Base-by-base conservation (phyloP, 2,797 vertebrate species). In the Pagetopsis macropterus region DNA sequence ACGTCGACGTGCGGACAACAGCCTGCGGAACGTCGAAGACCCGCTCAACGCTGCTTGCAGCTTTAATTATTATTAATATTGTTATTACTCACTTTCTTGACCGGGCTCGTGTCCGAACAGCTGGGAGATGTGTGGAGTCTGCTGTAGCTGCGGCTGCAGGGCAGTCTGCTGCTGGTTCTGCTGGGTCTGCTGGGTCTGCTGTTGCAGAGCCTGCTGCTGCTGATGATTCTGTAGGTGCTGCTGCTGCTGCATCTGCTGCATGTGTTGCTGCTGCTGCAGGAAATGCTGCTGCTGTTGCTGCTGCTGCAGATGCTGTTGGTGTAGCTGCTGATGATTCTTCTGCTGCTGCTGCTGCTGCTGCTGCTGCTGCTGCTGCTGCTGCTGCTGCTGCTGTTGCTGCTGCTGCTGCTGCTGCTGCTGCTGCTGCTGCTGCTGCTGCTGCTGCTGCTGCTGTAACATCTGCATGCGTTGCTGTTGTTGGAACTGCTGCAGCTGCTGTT, bases 71-170 rank as follows among this genome's bases (percentile, higher is more conserved):
- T 27, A 4, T 27, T 27, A 4, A 2, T 21, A 2, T 27, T 27
- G 27, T 27, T 27, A 27, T 27, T 4, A 96, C 97, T 96, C 91
- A 99, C 98, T 95, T 70, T 99, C 98, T 72, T 94, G 92, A 1
- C 96, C 94, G 0, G 95, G 96, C 86, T 99, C 97, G 0, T 99
- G 98, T 44, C 98, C 98, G 41, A 96, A 97, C 10, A 99, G 94
- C 19, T 95, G 97, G 5, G 95, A 91, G 41, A 93, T 84, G 16
- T 94, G 95, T 43, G 91, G 87, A 27, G 88, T 91, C 19, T 94
- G 91, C 19, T 93, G 94, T 48, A 85, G 82, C 58, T 94, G 95
- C 13, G 94, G 94, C 51, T 94, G 82, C 54, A 94, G 88, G 5
- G 92, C 90, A 0, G 93, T 88, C 9, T 94, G 94, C 33, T 92